Evolutionary conservation across 2,113 vertebrate genomes (phyloP), one percentile per base, ranked within the genome.

Genomic region (Myrmecophaga tridactyla): DNA sequence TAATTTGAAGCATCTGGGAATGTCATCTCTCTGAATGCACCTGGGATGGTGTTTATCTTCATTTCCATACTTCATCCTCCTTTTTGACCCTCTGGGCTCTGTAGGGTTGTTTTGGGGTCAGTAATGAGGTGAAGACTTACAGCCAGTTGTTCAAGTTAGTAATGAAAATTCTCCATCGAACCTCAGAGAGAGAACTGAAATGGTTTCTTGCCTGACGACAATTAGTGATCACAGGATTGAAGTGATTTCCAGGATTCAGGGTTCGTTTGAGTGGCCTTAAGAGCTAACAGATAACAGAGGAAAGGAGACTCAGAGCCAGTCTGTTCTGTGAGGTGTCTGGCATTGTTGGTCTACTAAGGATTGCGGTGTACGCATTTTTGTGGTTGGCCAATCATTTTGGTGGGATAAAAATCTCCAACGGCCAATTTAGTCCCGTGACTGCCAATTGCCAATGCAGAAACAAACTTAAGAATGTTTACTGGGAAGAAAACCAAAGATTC

Each of bases 401-500:
- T 25, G 76, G 60, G 51, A 86, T 75, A 80, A 91, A 95, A 67
- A 31, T 77, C 69, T 63, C 73, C 63, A 92, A 84, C 29, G 27
- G 76, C n/a, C 31, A 53, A 13, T 75, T 89, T 85, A 89, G 18
- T 62, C 67, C 63, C 83, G 12, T 1, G 23, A 96, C 15, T 41
- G 3, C 31, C 65, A 77, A n/a, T 58, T 63, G 78, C 13, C 75
- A 36, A 75, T 31, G 34, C 41, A 91, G 86, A 97, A 92, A 72
- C n/a, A 85, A 31, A 67, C 10, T 20, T 43, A 62, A 4, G 4
- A n/a, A 86, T 78, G 27, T 86, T 80, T 89, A n/a, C 34, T 69
- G 53, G 63, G 90, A 60, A 82, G 73, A 89, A 95, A 95, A 73
- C 13, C 67, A 82, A 85, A 48, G 25, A 9, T 90, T 65, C 90